These are phyloP conservation scores for Meloidogyne chitwoodi DNA, from an alignment of 1,140 invertebrate species.

Conservation along the genomic window DNA sequence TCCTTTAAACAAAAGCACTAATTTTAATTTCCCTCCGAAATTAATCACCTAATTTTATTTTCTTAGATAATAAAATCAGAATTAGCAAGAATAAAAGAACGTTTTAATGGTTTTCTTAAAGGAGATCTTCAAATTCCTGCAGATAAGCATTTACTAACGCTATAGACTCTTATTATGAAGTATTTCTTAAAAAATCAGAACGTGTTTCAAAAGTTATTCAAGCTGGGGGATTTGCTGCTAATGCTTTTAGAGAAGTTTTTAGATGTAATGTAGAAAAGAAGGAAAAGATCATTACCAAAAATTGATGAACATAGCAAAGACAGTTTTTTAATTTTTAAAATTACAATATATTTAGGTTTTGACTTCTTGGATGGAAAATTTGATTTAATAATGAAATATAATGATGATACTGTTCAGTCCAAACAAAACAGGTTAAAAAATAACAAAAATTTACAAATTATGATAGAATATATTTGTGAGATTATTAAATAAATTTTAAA, in stretches of 20 bases:
- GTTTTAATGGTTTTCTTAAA: conserved; percentile 74
- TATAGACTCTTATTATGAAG: conserved; percentile 91
- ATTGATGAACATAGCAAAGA: conserved; percentile 98
- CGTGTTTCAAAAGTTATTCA: conserved; percentile 88
- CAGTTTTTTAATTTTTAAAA: conserved; percentile 29
- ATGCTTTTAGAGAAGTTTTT: conserved; percentile 84
- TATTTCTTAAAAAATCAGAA: conserved; percentile 94
- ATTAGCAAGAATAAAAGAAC: conserved; percentile 84
- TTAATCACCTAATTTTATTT: too few relatives aligned
- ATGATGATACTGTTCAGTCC: conserved; percentile 59
- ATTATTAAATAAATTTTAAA: too few relatives aligned
- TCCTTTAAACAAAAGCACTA: conserved; percentile 46
- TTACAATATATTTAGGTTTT: conserved; percentile 62
- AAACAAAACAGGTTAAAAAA: conserved; percentile 34
- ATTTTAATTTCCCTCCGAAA: background rate
- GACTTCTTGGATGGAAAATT: conserved; percentile 98
- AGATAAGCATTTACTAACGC: conserved; percentile 97
- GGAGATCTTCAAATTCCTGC: conserved; percentile 94
- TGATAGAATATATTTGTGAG: too few relatives aligned
- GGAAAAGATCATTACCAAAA: conserved; percentile 83
- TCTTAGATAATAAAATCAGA: conserved; percentile 81
- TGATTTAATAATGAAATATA: conserved; percentile 93
- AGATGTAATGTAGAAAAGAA: conserved; percentile 59
- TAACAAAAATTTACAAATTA: too few relatives aligned
- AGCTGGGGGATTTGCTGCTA: conserved; percentile 90